phyloP scores from a whole-genome alignment of 2,113 vertebrate species.

The Ellobius talpinus region DNA sequence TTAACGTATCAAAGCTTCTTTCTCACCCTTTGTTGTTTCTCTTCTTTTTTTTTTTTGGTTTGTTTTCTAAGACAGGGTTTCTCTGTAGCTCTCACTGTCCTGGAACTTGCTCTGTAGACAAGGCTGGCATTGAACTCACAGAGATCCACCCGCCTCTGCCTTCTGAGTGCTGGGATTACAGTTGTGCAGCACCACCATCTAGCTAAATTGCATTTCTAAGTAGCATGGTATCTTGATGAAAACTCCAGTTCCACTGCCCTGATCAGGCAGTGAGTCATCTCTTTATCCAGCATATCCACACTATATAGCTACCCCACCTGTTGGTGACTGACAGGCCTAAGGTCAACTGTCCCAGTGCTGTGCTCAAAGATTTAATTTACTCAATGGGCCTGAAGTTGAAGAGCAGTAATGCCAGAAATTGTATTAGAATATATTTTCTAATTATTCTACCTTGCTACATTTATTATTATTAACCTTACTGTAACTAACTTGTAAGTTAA shows the following conservation, averaged over 20 bases:
- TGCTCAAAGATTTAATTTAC: conserved; percentile 9
- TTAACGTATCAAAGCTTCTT: background rate
- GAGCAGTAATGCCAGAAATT: background rate
- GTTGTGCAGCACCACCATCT: background rate
- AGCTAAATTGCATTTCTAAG: background rate
- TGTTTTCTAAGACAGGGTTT: background rate
- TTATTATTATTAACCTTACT: background rate
- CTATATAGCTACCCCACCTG: background rate
- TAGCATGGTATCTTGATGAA: background rate
- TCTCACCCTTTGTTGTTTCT: background rate
- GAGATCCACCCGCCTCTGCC: background rate
- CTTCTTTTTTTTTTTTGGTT: background rate
- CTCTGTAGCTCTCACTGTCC: background rate
- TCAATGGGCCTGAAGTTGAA: background rate
- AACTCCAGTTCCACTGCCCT: background rate
- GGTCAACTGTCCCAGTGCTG: background rate
- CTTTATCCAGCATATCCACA: background rate
- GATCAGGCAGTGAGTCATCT: background rate
- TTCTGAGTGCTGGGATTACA: background rate
- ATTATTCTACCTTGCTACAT: background rate
- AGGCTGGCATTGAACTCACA: background rate
- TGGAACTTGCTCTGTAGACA: background rate
- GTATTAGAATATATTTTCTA: background rate
- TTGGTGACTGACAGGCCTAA: background rate
- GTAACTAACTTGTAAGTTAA: background rate